Percentiles rank a stretch among this genome's conserved stretches.
phyloP scores from a whole-genome alignment of 2,797 vertebrate genomes.

The Alfaro cultratus region DNA sequence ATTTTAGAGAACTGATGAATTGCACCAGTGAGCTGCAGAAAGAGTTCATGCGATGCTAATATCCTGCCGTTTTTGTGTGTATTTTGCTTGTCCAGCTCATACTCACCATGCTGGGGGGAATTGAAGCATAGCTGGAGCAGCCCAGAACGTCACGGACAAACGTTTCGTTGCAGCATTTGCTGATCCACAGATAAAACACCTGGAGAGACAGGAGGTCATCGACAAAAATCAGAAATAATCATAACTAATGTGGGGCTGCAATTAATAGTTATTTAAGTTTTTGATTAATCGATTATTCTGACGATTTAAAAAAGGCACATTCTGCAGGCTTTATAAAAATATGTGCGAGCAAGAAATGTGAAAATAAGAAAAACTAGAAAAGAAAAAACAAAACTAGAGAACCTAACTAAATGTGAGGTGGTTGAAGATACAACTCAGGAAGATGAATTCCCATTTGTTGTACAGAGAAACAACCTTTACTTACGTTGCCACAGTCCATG shows the following conservation, averaged over 20 bases:
- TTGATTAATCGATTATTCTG: too few species aligned
- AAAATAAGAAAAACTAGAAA: neutral
- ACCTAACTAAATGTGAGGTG: neutral
- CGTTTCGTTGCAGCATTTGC: conserved; percentile 86
- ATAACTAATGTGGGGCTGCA: neutral
- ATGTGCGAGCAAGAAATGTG: neutral
- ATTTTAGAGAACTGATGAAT: conserved; percentile 11
- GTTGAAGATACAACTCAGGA: neutral
- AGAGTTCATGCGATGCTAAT: neutral
- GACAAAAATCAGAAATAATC: neutral
- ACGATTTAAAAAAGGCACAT: too few species aligned
- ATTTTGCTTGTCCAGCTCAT: neutral
- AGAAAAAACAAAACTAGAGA: neutral
- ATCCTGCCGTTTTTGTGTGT: neutral
- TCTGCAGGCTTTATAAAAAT: neutral
- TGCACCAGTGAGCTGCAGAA: conserved; percentile 7
- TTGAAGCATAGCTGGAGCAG: conserved; percentile 85
- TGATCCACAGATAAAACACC: conserved; percentile 94
- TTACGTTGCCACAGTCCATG: conserved; percentile 93
- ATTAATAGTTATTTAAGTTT: too few species aligned
- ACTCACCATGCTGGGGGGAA: conserved; percentile 93
- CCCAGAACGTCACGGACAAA: conserved; percentile 94
- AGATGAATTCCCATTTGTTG: neutral
- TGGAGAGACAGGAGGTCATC: conserved; percentile 49
- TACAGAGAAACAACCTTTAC: conserved; percentile 7